Evolutionary conservation across 1,140 invertebrate genomes (phyloP).

Genomic region (Elymnias hypermnestra): DNA sequence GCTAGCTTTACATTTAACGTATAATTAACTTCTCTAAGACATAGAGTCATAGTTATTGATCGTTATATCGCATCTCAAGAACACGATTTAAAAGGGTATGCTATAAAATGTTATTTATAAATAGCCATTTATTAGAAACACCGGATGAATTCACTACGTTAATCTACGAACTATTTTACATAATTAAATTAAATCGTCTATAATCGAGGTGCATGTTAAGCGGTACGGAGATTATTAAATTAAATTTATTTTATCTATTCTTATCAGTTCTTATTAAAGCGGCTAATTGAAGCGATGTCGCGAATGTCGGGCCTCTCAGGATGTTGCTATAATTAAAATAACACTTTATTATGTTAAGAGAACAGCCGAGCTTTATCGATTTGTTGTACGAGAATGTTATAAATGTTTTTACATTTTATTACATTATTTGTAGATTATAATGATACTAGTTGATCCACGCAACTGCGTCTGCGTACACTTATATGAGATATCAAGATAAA

Average conservation of each 20-base stretch:
- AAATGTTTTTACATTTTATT: no score
- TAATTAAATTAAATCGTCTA: constrained; percentile 21
- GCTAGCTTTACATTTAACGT: no score
- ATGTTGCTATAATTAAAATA: constrained; percentile 1
- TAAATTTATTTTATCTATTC: constrained; percentile 19
- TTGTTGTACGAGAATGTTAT: no score
- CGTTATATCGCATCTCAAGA: not conserved
- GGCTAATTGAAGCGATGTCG: constrained; percentile 3
- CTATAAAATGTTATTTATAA: constrained; percentile 1
- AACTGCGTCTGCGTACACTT: no score
- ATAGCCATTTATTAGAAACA: constrained; percentile 3
- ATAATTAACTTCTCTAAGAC: no score
- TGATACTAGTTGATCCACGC: no score
- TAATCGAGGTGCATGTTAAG: constrained; percentile 10
- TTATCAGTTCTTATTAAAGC: constrained; percentile 22
- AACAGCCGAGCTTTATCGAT: no score
- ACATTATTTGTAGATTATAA: no score
- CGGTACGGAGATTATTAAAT: constrained; percentile 19
- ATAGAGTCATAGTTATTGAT: no score
- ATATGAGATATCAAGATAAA: no score
- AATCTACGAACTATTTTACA: constrained; percentile 15
- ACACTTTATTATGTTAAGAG: not conserved
- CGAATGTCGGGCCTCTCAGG: not conserved
- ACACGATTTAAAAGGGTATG: not conserved
- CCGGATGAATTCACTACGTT: constrained; percentile 13